A percentile compares a stretch with the other conserved stretches of the same genome.
phyloP scores from a whole-genome alignment of 2,797 vertebrate genomes.

The Bradypodion ventrale region DNA sequence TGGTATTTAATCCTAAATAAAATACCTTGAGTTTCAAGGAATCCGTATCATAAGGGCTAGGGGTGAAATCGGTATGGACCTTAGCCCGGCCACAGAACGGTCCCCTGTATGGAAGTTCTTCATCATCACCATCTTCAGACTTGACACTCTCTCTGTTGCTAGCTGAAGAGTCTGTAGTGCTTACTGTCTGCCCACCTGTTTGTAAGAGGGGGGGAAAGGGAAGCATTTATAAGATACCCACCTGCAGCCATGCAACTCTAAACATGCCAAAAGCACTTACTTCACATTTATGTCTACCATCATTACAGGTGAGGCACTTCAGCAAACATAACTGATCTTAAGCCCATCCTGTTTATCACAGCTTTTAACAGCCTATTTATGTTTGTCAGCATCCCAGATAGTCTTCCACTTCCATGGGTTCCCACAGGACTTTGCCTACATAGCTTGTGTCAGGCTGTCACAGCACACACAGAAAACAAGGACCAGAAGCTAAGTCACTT shows the following conservation, averaged over 20 bases:
- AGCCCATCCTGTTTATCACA: background rate
- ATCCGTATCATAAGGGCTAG: slow-evolving; percentile 95
- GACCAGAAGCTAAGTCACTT: background rate
- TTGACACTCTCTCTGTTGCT: slow-evolving; percentile 98
- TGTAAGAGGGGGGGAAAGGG: background rate
- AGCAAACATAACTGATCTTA: background rate
- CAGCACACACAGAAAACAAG: background rate
- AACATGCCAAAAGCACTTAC: slow-evolving; percentile 3
- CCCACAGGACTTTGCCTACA: background rate
- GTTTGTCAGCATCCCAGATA: background rate
- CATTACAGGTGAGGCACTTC: background rate
- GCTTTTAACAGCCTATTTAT: background rate
- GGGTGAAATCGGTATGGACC: slow-evolving; percentile 97
- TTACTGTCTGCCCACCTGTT: slow-evolving; percentile 95
- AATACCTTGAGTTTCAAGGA: slow-evolving; percentile 96
- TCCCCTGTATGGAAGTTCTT: slow-evolving; percentile 93
- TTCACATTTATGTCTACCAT: background rate
- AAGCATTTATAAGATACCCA: background rate
- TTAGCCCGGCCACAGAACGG: slow-evolving; percentile 95
- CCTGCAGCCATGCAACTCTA: too few relatives aligned
- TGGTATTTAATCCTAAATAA: background rate
- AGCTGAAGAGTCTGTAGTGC: slow-evolving; percentile 97
- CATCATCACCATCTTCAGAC: slow-evolving; percentile 97
- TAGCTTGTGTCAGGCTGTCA: background rate
- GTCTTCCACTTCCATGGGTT: background rate